These are phyloP conservation scores for Hedychridium roseum DNA, from an alignment of 2,888 invertebrate genomes.

Conservation along the genomic window DNA sequence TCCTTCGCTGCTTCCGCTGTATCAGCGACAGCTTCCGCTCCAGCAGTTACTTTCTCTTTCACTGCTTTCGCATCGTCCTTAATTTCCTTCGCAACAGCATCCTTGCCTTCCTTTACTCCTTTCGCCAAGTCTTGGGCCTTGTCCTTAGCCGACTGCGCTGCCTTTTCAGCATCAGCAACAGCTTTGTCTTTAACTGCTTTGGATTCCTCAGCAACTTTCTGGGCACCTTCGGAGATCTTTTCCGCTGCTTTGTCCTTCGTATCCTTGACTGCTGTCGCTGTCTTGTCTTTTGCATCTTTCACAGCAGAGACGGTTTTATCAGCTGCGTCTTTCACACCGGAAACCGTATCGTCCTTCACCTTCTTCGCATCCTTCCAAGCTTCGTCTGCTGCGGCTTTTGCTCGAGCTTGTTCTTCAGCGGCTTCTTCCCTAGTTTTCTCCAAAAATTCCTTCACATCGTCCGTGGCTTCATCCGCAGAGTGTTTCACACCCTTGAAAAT, in stretches of 20 bases:
- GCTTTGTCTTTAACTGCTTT: constrained; percentile 13
- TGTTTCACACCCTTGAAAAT: constrained; percentile 40
- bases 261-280: too few relatives aligned
- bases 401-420: too few relatives aligned
- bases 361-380: constrained; percentile 50
- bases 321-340: constrained; percentile 34
- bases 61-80: constrained; percentile 16
- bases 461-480: constrained; percentile 27
- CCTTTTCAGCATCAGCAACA: neutral
- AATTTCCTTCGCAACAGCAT: constrained; percentile 21
- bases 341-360: constrained; percentile 61
- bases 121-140: constrained; percentile 19
- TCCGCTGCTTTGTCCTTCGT: too few relatives aligned
- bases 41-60: constrained; percentile 19
- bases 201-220: constrained; percentile 44
- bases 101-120: constrained; percentile 23
- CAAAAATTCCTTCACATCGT: constrained; percentile 6
- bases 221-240: too few relatives aligned
- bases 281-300: constrained; percentile 26
- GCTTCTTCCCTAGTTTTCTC: too few relatives aligned
- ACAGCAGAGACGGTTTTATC: constrained; percentile 30
- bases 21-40: constrained; percentile 25
- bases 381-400: too few relatives aligned
- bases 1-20: constrained; percentile 36
- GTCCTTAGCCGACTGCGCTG: too few relatives aligned